Evolutionary conservation across 2,113 vertebrate species (phyloP).

Genomic region (Heterochromis multidens): DNA sequence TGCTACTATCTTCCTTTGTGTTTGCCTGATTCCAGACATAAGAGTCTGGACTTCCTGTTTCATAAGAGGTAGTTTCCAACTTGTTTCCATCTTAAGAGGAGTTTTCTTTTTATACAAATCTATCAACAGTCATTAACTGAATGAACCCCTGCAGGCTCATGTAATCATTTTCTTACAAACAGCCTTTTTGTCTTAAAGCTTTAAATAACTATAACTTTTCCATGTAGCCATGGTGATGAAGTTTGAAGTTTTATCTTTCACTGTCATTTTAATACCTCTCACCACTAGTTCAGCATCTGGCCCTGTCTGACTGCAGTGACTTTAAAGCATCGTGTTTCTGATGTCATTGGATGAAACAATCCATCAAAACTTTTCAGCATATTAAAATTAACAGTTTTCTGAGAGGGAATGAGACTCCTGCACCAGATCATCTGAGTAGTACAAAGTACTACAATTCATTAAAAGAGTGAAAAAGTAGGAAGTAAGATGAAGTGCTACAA

Average conservation of each 20-base stretch:
- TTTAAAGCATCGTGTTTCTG: background rate
- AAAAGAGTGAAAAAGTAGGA: background rate
- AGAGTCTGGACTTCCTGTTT: too few species aligned
- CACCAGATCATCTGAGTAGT: background rate
- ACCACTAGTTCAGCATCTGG: background rate
- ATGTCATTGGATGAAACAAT: background rate
- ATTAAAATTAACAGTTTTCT: background rate
- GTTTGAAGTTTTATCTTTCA: background rate
- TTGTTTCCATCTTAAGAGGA: too few species aligned
- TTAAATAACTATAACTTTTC: background rate
- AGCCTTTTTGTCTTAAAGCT: background rate
- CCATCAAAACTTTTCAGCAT: background rate
- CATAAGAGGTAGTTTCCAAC: too few species aligned
- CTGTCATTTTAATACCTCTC: background rate
- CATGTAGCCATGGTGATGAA: background rate
- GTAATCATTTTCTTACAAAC: background rate
- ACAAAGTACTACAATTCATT: background rate
- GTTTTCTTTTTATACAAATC: background rate
- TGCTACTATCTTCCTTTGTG: background rate
- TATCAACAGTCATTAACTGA: background rate
- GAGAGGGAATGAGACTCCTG: background rate
- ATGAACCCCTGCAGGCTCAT: fast-evolving
- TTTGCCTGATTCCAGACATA: background rate
- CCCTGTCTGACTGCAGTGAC: background rate
- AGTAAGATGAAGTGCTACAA: background rate